A percentile compares a stretch with the other conserved stretches of the same genome.
Conservation (phyloP, 1,140 invertebrate genomes). For the Aphis craccivora region DNA sequence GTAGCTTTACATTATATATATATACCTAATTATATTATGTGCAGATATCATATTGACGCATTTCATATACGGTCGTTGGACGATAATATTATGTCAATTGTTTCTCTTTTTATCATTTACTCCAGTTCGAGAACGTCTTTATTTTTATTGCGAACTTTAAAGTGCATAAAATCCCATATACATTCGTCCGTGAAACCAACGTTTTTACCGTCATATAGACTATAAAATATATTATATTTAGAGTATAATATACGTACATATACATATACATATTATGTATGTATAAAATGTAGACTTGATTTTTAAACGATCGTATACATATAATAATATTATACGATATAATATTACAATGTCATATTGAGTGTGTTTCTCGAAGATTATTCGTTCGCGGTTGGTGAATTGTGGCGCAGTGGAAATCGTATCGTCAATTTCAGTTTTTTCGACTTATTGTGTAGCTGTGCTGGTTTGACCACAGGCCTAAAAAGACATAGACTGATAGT, state of each 20-base stretch:
- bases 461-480: not conserved
- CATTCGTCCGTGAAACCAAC: not conserved
- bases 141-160: slow-evolving; percentile 42
- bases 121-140: not conserved
- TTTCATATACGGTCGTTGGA: slow-evolving; percentile 20
- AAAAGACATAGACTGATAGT: not conserved
- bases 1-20: not conserved
- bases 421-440: too few relatives aligned
- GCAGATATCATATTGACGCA: slow-evolving; percentile 2
- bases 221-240: slow-evolving; percentile 20
- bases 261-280: not conserved
- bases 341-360: not conserved
- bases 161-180: slow-evolving; percentile 13
- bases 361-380: not conserved
- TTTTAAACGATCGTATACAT: slow-evolving; percentile 14
- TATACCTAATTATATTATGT: not conserved
- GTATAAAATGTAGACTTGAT: not conserved
- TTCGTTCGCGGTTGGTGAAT: not conserved
- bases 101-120: slow-evolving; percentile 16
- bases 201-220: not conserved
- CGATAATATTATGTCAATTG: slow-evolving; percentile 30
- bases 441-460: not conserved
- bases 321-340: not conserved
- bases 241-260: not conserved
- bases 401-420: not conserved